A percentile compares a stretch with the other conserved stretches of the same genome.
Conservation (phyloP, 1,140 invertebrate genomes). For the Tenebrio molitor region DNA sequence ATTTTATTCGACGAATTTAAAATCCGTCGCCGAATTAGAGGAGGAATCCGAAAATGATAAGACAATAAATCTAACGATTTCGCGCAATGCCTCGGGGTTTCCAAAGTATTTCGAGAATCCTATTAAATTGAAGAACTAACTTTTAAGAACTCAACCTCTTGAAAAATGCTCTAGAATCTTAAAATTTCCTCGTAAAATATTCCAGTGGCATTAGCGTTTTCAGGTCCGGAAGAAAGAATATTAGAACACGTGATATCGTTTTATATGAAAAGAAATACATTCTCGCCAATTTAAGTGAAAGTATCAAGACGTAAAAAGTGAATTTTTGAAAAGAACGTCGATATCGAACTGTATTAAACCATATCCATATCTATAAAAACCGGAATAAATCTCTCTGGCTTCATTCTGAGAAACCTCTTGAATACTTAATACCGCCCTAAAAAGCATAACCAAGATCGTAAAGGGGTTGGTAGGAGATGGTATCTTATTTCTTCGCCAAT, state of each 20-base stretch:
- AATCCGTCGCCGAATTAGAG: background rate
- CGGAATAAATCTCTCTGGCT: background rate
- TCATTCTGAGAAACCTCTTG: background rate
- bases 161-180: background rate
- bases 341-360: background rate
- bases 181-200: too few species aligned
- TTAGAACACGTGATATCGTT: too few species aligned
- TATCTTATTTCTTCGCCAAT: background rate
- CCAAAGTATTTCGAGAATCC: background rate
- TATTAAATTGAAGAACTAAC: slow-evolving; percentile 1
- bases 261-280: background rate
- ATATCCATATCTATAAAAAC: slow-evolving; percentile 3
- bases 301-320: slow-evolving; percentile 10
- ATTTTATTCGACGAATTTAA: background rate
- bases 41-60: background rate
- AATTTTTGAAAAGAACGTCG: background rate
- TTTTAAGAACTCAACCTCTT: background rate
- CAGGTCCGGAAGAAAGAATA: too few species aligned
- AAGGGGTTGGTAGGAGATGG: background rate
- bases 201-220: too few species aligned
- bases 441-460: slow-evolving; percentile 6
- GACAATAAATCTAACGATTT: background rate
- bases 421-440: slow-evolving; percentile 4
- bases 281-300: background rate
- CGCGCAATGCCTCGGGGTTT: background rate